Evolutionary conservation across 2,888 invertebrate genomes (phyloP), one percentile per base, ranked within the genome.

Genomic region (Resseliella maxima): DNA sequence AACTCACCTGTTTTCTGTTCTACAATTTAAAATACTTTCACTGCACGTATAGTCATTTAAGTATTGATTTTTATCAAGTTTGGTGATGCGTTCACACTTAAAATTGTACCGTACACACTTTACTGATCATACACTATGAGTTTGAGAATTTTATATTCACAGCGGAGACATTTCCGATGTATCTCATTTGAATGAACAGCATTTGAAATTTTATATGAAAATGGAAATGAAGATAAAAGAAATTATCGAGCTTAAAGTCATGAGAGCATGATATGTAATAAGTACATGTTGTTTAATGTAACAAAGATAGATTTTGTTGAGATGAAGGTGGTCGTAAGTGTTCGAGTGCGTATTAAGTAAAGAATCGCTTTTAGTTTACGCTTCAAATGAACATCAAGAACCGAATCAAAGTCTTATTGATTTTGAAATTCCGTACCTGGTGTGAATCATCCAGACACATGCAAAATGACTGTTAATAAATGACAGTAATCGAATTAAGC

Each of bases 101-200:
- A 6, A 2, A 24, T 24, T 59, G 5, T 24, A 8, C 24, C 59
- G 59, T 59, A 15, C 12, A n/a, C n/a, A 5, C 59, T 24, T 24
- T 24, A 15, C 24, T 59, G 59, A 59, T 59, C 59, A 24, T 24
- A 59, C 24, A 24, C 59, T 59, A 10, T 24, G 59, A 59, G 24
- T 59, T 59, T 15, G 59, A 59, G 24, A 59, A 59, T 59, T 59
- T 59, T 59, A 59, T 59, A 59, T 59, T 59, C 59, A 59, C 59
- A 59, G 59, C 59, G 59, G 24, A 59, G 24, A 15, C 59, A 24
- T 59, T 59, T 59, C 24, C 5, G n/a, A 24, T 59, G 59, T 24
- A 59, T 59, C n/a, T 24, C 59, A 59, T 59, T 59, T 24, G 24
- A 59, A 59, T 59, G 59, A 59, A 59, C 24, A 59, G 6, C 46